phyloP scores from a whole-genome alignment of 2,797 vertebrate species.

The Hafferia zeledoni region DNA sequence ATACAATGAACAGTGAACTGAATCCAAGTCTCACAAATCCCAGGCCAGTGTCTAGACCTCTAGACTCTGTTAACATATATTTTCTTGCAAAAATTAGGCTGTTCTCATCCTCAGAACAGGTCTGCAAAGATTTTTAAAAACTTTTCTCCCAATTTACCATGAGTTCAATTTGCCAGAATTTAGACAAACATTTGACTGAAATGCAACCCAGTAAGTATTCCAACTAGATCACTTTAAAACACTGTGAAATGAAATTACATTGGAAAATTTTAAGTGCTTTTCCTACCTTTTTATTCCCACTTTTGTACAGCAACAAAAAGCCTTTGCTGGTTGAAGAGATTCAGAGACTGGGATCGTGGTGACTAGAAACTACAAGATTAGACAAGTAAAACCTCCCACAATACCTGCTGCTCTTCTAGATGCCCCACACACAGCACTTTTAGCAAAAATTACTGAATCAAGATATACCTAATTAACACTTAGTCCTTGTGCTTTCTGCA shows the following conservation, averaged over 20 bases:
- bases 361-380: slow-evolving; percentile 41
- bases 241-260: not conserved
- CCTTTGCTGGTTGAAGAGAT: not conserved
- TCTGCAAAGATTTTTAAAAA: not conserved
- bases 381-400: slow-evolving; percentile 53
- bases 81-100: not conserved
- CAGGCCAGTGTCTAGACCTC: not conserved
- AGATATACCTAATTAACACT: slow-evolving; percentile 55
- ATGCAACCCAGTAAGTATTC: not conserved
- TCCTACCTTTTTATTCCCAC: not conserved
- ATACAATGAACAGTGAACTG: not conserved
- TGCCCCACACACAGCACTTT: slow-evolving; percentile 24
- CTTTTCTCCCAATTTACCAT: not conserved
- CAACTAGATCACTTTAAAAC: not conserved
- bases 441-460: slow-evolving; percentile 47
- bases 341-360: not conserved
- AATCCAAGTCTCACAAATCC: not conserved
- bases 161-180: not conserved
- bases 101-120: not conserved
- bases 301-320: not conserved
- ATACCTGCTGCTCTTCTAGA: slow-evolving; percentile 47
- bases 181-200: not conserved
- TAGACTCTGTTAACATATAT: not conserved
- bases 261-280: not conserved
- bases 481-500: not conserved